Base-by-base conservation (phyloP, 2,113 vertebrate genomes). In the Neogobius melanostomus region DNA sequence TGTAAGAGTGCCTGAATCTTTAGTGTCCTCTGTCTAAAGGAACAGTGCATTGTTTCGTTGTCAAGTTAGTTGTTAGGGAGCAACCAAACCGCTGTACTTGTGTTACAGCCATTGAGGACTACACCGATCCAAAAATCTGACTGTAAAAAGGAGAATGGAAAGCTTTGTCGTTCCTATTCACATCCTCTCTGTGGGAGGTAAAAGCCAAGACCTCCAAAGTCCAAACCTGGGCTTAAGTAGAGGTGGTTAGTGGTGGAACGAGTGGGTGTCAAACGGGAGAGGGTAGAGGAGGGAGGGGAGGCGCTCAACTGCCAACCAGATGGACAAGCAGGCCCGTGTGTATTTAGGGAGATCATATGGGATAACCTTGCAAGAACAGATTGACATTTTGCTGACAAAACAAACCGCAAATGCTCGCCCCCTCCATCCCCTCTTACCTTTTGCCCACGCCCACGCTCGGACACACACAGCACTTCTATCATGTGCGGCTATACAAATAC, bases 321-420 rank as follows among this genome's bases (percentile, higher is more conserved):
- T 91, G 90, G 88, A 90, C 84, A 75, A 79, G 82, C 85, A 76
- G 82, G 83, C 83, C 54, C 67, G 65, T 74, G 79, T 81, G 87
- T 81, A 89, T 90, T 90, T 88, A 87, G 85, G 64, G 79, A 89
- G 87, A 87, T 87, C 89, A 87, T 89, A 78, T 79, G 81, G 88
- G 88, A 91, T 91, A 90, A 90, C 87, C 85, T 87, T 71, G 80
- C 73, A 83, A 80, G 86, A 83, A 87, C 88, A 85, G 87, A 88
- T 90, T 89, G 89, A 81, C 85, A 89, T 90, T 91, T 88, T 88
- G 90, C 88, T 90, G 89, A 90, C 87, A 86, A 89, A 86, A 89
- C 86, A 90, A 85, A 86, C 82, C 72, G 80, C 5, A 63, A 77
- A 80, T 64, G 63, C 83, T 82, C 79, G 69, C 16, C 47, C 51